phyloP scores from a whole-genome alignment of 2,888 invertebrate species.

The Parnassius smintheus region DNA sequence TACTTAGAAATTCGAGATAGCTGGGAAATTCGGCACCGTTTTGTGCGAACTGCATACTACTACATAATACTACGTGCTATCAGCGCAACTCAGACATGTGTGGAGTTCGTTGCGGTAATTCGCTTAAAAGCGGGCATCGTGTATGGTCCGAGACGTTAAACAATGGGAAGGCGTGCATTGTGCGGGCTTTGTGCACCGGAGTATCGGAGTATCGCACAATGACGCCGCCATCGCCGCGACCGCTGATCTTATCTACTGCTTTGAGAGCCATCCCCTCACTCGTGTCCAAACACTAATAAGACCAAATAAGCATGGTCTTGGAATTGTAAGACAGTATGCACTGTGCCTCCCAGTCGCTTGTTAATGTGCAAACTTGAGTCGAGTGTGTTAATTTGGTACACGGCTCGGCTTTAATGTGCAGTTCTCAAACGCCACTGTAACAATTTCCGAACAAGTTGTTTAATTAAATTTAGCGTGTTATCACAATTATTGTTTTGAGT shows the following conservation, averaged over 20 bases:
- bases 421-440: too few species aligned
- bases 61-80: slow-evolving; percentile 18
- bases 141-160: slow-evolving; percentile 63
- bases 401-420: too few species aligned
- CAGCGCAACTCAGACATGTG: slow-evolving; percentile 32
- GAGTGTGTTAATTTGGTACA: background rate
- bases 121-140: slow-evolving; percentile 54
- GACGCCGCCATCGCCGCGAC: slow-evolving; percentile 39
- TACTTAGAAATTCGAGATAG: slow-evolving; percentile 4
- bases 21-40: slow-evolving; percentile 8
- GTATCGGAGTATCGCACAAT: slow-evolving; percentile 57
- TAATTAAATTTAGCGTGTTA: background rate
- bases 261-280: slow-evolving; percentile 31
- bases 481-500: too few species aligned
- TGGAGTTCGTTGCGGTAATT: slow-evolving; percentile 51
- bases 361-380: slow-evolving; percentile 4
- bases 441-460: background rate
- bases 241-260: slow-evolving; percentile 39
- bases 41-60: slow-evolving; percentile 16
- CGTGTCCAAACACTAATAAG: background rate
- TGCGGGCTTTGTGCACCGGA: slow-evolving; percentile 66
- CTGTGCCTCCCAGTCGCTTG: background rate
- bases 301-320: slow-evolving; percentile 1
- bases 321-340: slow-evolving; percentile 9
- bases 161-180: slow-evolving; percentile 65